Base-by-base conservation (phyloP, 2,797 vertebrate species). In the Myotis vivesi region DNA sequence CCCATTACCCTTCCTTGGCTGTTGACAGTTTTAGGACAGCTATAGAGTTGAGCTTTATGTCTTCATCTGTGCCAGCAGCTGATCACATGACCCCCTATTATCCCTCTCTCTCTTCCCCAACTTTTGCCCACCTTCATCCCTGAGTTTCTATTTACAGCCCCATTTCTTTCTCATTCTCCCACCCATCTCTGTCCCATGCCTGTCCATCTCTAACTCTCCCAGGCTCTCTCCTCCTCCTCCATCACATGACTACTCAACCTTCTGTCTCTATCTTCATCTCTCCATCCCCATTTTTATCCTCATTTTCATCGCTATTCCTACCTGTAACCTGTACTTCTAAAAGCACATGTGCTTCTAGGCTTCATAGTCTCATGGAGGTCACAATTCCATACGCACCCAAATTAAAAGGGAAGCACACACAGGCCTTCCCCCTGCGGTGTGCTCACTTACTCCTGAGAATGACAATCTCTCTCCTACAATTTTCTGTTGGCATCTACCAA, bases 401-500 rank as follows among this genome's bases (percentile, higher is more conserved):
- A 41, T 36, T 64, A 46, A 80, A 83, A 30, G 19, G 41, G n/a
- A 66, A 72, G 3, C 6, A 55, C 17, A 62, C 7, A 16, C 28
- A 36, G 53, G 66, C 36, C 9, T 30, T 36, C 8, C 17, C 44
- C 23, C 4, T 8, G 10, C 8, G 10, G 1, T 19, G 12, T 41
- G 28, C 51, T 71, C 8, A 0, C 64, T 71, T 20, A 49, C 25
- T 76, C 59, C 57, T 76, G 51, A 76, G 64, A 69, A 55, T 28
- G 25, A 41, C 49, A 8, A 30, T 66, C 20, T 19, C 28, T 85
- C 38, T 10, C 4, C 20, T 49, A 11, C 0, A 68, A 19, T 53
- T 81, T 94, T 84, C 19, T 81, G 25, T 62, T 81, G 41, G 30
- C 7, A 41, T 86, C 20, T 82, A 22, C 30, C 28, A 81, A n/a